These are phyloP conservation scores for Paramormyrops hopkinsi DNA, from an alignment of 2,797 vertebrate species.

Conservation along the genomic window DNA sequence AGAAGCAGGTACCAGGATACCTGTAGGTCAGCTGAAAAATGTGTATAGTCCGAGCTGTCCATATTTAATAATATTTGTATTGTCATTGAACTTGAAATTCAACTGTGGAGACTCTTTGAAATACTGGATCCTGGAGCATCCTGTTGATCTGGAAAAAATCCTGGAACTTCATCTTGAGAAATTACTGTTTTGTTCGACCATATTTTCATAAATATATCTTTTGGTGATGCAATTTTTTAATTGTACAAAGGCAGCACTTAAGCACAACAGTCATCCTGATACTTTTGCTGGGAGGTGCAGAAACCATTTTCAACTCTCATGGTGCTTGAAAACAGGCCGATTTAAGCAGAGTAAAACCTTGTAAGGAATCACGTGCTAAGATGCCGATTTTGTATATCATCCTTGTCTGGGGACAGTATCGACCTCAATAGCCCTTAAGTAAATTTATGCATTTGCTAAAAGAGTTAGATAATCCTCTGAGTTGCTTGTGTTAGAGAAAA, in stretches of 20 bases:
- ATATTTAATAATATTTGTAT: not conserved
- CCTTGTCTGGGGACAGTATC: not conserved
- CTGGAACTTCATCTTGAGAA: not conserved
- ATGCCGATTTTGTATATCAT: not conserved
- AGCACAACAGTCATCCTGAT: not conserved
- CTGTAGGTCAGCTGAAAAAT: not conserved
- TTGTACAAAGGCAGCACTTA: not conserved
- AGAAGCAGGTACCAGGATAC: not conserved
- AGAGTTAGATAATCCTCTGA: not conserved
- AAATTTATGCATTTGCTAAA: not conserved
- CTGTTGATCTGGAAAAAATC: not conserved
- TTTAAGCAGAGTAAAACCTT: not conserved
- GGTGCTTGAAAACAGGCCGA: not conserved
- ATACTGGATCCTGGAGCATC: not conserved
- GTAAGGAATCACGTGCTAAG: not conserved
- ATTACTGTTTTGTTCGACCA: not conserved
- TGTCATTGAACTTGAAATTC: not conserved
- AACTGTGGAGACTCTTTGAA: not conserved
- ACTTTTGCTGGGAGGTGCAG: not conserved
- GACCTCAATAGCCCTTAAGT: not conserved
- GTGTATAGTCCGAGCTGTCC: not conserved
- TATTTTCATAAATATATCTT: not conserved
- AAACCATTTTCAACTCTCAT: not conserved
- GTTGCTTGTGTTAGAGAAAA: not conserved
- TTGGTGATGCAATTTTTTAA: not conserved